Percentiles rank a stretch among this genome's conserved stretches.
phyloP scores from a whole-genome alignment of 1,140 invertebrate genomes.

The Trichogramma pretiosum region DNA sequence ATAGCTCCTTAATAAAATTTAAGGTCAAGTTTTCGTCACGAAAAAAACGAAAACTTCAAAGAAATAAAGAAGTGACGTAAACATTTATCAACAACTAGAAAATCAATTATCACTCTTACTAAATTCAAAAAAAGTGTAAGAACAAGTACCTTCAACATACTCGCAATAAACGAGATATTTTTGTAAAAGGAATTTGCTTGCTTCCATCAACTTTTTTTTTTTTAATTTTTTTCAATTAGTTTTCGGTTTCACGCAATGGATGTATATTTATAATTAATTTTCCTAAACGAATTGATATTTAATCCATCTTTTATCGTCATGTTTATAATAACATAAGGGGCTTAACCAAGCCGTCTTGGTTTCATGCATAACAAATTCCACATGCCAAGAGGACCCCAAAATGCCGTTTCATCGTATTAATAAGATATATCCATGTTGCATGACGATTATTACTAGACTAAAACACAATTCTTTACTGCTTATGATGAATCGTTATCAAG shows the following conservation, averaged over 20 bases:
- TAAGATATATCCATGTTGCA: too few species aligned
- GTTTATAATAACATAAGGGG: slow-evolving; percentile 32
- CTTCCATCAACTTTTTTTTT: slow-evolving; percentile 22
- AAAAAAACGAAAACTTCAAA: too few species aligned
- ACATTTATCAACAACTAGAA: slow-evolving; percentile 18
- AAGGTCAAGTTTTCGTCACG: too few species aligned
- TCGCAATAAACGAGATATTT: slow-evolving; percentile 12
- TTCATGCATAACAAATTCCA: slow-evolving; percentile 49
- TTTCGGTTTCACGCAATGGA: slow-evolving; percentile 27
- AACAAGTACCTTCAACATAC: slow-evolving; percentile 12
- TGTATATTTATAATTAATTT: slow-evolving; percentile 30
- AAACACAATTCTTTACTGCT: slow-evolving; percentile 28
- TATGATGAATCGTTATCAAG: slow-evolving; percentile 5
- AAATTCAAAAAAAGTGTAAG: slow-evolving; percentile 4
- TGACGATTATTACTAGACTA: slow-evolving; percentile 36
- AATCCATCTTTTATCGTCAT: slow-evolving; percentile 21
- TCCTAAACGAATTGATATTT: slow-evolving; percentile 39
- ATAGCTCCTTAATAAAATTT: too few species aligned
- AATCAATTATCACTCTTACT: slow-evolving; percentile 17
- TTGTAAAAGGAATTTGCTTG: slow-evolving; percentile 10
- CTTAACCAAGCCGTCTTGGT: slow-evolving; percentile 40
- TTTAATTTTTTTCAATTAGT: slow-evolving; percentile 15
- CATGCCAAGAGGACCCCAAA: slow-evolving; percentile 46
- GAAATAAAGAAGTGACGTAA: too few species aligned
- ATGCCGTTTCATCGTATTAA: too few species aligned